Percentiles rank a stretch among this genome's conserved stretches.
Conservation (phyloP, 37 sponge, comb jelly and placozoan species). For the Haliclona indistincta region DNA sequence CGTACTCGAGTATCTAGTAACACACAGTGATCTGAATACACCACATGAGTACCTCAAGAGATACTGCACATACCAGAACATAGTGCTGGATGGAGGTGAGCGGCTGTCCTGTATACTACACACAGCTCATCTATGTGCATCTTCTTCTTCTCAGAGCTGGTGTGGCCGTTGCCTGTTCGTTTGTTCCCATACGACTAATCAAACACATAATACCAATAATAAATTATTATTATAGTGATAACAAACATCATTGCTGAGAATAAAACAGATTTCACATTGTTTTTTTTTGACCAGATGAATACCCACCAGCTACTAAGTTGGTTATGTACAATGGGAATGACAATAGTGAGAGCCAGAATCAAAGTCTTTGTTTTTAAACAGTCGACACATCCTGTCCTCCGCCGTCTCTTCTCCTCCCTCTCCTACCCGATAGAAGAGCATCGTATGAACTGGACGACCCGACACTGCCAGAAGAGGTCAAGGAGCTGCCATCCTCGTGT, state of each 20-base stretch:
- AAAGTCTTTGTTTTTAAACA: too few species aligned
- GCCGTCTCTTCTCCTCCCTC: background rate
- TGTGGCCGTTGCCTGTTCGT: slow-evolving; percentile 70
- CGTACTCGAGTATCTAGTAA: slow-evolving; percentile 68
- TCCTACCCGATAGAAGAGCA: background rate
- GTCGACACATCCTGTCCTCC: too few species aligned
- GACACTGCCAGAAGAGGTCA: background rate
- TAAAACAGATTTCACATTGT: too few species aligned
- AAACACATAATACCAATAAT: background rate
- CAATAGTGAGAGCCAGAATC: too few species aligned
- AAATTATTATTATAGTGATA: background rate
- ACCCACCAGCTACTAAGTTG: too few species aligned
- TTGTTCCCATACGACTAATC: slow-evolving; percentile 75
- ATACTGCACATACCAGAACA: slow-evolving; percentile 42
- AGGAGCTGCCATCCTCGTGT: background rate
- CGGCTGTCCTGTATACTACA: background rate
- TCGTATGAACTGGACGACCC: background rate
- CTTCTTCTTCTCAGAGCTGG: slow-evolving; percentile 33
- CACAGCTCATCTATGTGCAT: background rate
- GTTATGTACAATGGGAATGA: too few species aligned
- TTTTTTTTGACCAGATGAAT: too few species aligned
- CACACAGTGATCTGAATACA: slow-evolving; percentile 17
- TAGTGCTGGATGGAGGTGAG: slow-evolving; percentile 69
- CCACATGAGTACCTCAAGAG: slow-evolving; percentile 47
- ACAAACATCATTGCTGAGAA: too few species aligned